A percentile compares a stretch with the other conserved stretches of the same genome.
Conservation (phyloP, 2,888 invertebrate genomes). For the Melangyna quadrimaculata region DNA sequence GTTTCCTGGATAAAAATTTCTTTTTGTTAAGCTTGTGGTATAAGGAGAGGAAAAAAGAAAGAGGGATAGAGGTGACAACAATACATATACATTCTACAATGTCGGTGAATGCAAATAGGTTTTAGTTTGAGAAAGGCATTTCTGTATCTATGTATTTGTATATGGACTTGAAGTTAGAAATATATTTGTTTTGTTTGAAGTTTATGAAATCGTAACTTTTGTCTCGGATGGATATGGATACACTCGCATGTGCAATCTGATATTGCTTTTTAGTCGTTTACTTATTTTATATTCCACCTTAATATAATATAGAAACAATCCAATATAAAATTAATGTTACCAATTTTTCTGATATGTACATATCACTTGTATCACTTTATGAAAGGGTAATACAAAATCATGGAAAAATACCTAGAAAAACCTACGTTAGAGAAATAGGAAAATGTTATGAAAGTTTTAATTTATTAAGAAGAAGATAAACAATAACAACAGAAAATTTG, state of each 20-base stretch:
- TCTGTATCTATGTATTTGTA: not conserved
- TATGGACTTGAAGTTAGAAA: not conserved
- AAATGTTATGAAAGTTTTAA: too few species aligned
- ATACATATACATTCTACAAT: not conserved
- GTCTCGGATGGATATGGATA: not conserved
- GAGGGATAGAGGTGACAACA: slow-evolving; percentile 1
- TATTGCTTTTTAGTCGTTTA: not conserved
- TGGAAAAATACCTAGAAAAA: too few species aligned
- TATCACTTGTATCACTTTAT: too few species aligned
- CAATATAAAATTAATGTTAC: too few species aligned
- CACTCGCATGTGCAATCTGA: not conserved
- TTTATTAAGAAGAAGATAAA: too few species aligned
- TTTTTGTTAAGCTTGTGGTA: slow-evolving; percentile 33
- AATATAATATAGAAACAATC: too few species aligned
- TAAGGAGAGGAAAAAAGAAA: not conserved
- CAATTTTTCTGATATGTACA: too few species aligned
- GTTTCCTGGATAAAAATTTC: slow-evolving; percentile 46
- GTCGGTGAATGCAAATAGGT: slow-evolving; percentile 35
- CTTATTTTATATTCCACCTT: not conserved
- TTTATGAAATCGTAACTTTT: slow-evolving; percentile 27
- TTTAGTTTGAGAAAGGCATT: slow-evolving; percentile 30
- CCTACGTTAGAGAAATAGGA: too few species aligned
- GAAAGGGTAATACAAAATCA: too few species aligned
- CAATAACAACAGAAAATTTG: too few species aligned
- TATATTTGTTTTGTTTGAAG: slow-evolving; percentile 21